Conservation (phyloP, 2,797 vertebrate species). For the Hemibagrus guttatus region DNA sequence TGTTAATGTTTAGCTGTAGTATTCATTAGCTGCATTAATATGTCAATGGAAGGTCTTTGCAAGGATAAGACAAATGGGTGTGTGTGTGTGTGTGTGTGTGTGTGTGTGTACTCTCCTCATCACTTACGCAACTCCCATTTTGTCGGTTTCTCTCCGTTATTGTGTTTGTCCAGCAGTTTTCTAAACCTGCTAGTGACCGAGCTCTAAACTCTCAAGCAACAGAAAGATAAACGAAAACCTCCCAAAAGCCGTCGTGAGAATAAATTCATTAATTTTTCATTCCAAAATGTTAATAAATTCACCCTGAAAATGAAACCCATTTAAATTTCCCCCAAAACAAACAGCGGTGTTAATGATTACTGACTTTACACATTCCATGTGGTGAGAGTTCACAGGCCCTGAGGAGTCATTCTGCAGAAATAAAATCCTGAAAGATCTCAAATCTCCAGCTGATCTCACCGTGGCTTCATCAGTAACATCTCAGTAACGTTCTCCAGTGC, state of each 20-base stretch:
- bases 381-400: not conserved
- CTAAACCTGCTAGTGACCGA: constrained; percentile 19
- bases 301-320: not conserved
- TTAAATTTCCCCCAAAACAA: not conserved
- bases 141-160: constrained; percentile 32
- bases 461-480: not conserved
- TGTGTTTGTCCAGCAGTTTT: constrained; percentile 26
- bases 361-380: constrained; percentile 12
- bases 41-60: not conserved
- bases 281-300: not conserved
- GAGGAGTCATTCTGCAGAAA: not conserved
- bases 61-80: not conserved
- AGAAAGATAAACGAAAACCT: not conserved
- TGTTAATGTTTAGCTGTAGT: not conserved
- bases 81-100: not conserved
- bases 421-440: not conserved
- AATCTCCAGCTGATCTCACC: not conserved
- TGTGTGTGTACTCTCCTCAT: constrained; percentile 29
- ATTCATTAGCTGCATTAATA: not conserved
- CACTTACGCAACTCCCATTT: constrained; percentile 20
- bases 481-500: not conserved
- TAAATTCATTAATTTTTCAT: not conserved
- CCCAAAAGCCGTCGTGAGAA: not conserved
- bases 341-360: constrained; percentile 20
- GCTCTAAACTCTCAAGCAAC: not conserved